Evolutionary conservation across 2,113 vertebrate genomes (phyloP), one percentile per base, ranked within the genome.

Genomic region (Platysteira castanea): DNA sequence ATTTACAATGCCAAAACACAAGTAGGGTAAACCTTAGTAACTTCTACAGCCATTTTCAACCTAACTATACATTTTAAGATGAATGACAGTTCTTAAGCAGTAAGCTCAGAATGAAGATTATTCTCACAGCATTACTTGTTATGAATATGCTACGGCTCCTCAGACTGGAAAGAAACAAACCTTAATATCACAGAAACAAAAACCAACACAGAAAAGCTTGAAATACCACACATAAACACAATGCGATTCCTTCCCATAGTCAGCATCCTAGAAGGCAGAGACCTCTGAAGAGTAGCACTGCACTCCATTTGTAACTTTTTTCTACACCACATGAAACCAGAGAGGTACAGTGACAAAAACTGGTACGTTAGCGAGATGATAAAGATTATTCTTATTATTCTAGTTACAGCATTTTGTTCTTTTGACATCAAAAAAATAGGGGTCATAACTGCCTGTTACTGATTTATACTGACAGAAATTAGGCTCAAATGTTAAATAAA

Each of bases 401-500:
- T 31, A 92, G 52, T 49, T 93, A 81, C 4, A 57, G 46, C 63
- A 79, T 56, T 90, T 89, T 15, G 0, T 70, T 84, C 64, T 67
- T 69, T 4, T 47, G 59, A 71, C 81, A 90, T 73, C 3, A 89
- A 81, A 84, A 89, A 90, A 49, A 28, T 1, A 93, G 31, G 12
- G 79, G 81, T 93, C 77, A 64, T 79, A 93, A 90, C 76, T 75
- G 82, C 79, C 85, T 87, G 73, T 67, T 88, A 70, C 53, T 63
- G 75, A 81, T 95, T 95, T 73, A 89, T 89, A 73, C 46, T 84
- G 91, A 77, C 91, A 95, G 63, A 92, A 94, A 93, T 65, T 73
- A 85, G 82, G 49, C 87, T 90, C 65, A 79, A 96, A 92, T 47
- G 63, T 85, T 96, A 95, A 90, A 75, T 60, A 95, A 76, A 94